Percentiles rank a stretch among this genome's conserved stretches.
Evolutionary conservation across 2,888 invertebrate genomes (phyloP).

Genomic region (Ormyrus nitidulus): DNA sequence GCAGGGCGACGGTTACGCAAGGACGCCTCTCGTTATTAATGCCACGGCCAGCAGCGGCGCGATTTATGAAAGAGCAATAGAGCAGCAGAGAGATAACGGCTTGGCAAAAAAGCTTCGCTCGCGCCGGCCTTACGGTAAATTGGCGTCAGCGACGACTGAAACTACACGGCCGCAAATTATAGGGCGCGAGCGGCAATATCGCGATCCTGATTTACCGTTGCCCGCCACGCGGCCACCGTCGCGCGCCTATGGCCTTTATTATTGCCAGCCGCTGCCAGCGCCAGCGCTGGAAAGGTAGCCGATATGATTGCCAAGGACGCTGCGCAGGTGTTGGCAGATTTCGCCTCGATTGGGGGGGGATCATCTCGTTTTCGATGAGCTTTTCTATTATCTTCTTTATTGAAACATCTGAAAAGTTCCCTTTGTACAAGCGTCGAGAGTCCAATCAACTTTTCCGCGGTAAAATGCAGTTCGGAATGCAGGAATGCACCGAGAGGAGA

Average conservation of each 20-base stretch:
- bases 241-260: constrained; percentile 11
- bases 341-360: too few relatives aligned
- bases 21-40: constrained; percentile 20
- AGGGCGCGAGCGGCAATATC: constrained; percentile 10
- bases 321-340: not conserved
- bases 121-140: constrained; percentile 25
- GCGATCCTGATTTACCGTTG: constrained; percentile 37
- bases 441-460: too few relatives aligned
- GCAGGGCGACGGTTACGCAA: not conserved
- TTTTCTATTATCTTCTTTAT: too few relatives aligned
- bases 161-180: not conserved
- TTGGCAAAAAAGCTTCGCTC: not conserved
- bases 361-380: too few relatives aligned
- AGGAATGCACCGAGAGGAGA: too few relatives aligned
- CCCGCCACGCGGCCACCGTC: not conserved
- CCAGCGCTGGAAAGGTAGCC: constrained; percentile 4
- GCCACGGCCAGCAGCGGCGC: constrained; percentile 1
- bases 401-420: too few relatives aligned
- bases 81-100: not conserved
- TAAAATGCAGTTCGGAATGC: too few relatives aligned
- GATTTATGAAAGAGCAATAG: constrained; percentile 27
- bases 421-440: too few relatives aligned
- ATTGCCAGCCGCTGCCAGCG: not conserved
- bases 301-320: constrained; percentile 31
- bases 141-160: constrained; percentile 10